Conservation (phyloP, 2,888 invertebrate species). For the Eupithecia pulchellata region DNA sequence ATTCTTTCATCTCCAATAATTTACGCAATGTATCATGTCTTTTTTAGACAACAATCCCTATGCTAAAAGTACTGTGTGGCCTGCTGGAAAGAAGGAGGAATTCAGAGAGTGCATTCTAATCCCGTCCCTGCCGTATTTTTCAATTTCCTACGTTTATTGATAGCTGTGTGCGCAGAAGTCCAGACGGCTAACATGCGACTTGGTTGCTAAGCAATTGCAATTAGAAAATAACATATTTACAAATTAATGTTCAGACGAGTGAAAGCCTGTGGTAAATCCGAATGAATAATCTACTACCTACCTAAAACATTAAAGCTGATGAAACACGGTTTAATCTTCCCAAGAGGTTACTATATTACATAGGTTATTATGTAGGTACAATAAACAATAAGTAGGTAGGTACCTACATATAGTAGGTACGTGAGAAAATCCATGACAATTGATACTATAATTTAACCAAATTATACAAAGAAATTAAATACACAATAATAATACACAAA, state of each 20-base stretch:
- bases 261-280: constrained; percentile 71
- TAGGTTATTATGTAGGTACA: constrained; percentile 1
- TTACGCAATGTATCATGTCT: neutral
- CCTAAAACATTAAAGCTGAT: constrained; percentile 58
- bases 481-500: constrained; percentile 62
- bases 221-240: constrained; percentile 80
- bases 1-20: neutral
- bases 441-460: constrained; percentile 42
- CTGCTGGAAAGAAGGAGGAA: neutral
- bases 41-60: neutral
- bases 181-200: constrained; percentile 72
- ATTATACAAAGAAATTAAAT: constrained; percentile 56
- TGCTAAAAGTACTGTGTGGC: no score
- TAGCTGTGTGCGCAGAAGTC: constrained; percentile 79
- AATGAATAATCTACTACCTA: constrained; percentile 57
- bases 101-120: neutral
- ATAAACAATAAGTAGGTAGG: neutral
- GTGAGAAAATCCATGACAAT: constrained; percentile 20
- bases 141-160: constrained; percentile 43
- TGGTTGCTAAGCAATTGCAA: constrained; percentile 76
- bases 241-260: constrained; percentile 69
- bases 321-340: constrained; percentile 65
- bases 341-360: constrained; percentile 2
- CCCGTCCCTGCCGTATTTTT: constrained; percentile 32
- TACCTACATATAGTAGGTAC: neutral